phyloP scores from a whole-genome alignment of 2,797 vertebrate species.

The Sylvia borin region DNA sequence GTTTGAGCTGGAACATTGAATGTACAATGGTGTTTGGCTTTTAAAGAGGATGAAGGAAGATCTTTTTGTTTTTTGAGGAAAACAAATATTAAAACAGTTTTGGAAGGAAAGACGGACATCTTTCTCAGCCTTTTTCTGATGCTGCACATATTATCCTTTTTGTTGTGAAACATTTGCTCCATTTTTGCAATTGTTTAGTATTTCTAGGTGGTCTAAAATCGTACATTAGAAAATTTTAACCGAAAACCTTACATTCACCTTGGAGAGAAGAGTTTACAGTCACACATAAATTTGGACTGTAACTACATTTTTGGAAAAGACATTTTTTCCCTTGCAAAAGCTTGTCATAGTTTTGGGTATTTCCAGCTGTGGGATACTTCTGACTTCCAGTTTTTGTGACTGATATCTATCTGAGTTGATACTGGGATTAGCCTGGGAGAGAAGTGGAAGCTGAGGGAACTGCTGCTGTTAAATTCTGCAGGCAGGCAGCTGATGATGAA shows the following conservation, averaged over 20 bases:
- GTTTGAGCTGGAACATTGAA: background rate
- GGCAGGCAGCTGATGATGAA: background rate
- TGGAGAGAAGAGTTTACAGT: background rate
- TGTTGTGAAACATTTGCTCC: background rate
- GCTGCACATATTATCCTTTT: background rate
- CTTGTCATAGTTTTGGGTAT: background rate
- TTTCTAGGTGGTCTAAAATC: background rate
- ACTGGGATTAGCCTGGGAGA: background rate
- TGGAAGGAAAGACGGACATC: background rate
- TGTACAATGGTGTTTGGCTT: background rate
- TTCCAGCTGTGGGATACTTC: background rate
- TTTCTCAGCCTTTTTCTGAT: background rate
- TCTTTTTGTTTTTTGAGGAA: background rate
- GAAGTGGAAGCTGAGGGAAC: background rate
- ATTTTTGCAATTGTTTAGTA: background rate
- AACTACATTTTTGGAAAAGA: background rate
- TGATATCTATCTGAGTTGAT: background rate
- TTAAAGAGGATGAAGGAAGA: background rate
- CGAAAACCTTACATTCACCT: fast-evolving
- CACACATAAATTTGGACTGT: background rate
- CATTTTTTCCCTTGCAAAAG: background rate
- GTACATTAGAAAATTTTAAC: background rate
- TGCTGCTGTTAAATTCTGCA: background rate
- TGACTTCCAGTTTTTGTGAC: background rate
- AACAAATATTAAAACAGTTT: background rate